Evolutionary conservation across 2,797 vertebrate species (phyloP), one percentile per base, ranked within the genome.

Genomic region (Clarias pachynema): DNA sequence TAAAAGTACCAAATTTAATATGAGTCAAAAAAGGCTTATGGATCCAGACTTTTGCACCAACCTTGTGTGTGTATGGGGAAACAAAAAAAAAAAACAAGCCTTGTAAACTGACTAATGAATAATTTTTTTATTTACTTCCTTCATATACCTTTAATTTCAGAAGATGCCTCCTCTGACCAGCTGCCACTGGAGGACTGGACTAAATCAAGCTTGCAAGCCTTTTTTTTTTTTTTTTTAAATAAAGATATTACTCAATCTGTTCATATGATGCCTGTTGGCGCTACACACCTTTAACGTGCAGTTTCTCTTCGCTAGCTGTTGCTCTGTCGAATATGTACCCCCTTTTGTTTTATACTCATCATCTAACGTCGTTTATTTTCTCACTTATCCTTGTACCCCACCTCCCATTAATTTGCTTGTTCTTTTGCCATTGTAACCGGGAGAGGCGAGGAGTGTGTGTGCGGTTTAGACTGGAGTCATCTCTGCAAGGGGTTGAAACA

Each of bases 261-360:
- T 84, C 69, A 53, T 26, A 57, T 53, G 81, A 69, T 34, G 80
- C 62, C 86, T 56, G 57, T 68, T 74, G 85, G 84, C 80, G 29
- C 56, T 12, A 63, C 72, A 79, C 79, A 68, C 16, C 77, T 60
- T 83, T 74, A 84, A 79, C 53, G 83, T 85, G 81, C 85, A 62
- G 79, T 82, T 85, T 88, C 79, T 86, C 83, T 83, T 82, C 66
- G 69, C 34, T 78, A 79, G 77, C 59, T 79, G 57, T 79, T 20
- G 15, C 29, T 31, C 66, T 79, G 60, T 88, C 72, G 12, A 60
- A 31, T 73, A 62, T 81, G 63, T 84, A 84, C 56, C 65, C 59
- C 69, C 60, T 57, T 53, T 44, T 8, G 53, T 82, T 63, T 60
- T 56, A 49, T 26, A 7, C 31, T 24, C 20, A 24, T 69, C 65